These are phyloP conservation scores for Caranx ignobilis DNA, from an alignment of 2,113 vertebrate genomes.

Conservation along the genomic window DNA sequence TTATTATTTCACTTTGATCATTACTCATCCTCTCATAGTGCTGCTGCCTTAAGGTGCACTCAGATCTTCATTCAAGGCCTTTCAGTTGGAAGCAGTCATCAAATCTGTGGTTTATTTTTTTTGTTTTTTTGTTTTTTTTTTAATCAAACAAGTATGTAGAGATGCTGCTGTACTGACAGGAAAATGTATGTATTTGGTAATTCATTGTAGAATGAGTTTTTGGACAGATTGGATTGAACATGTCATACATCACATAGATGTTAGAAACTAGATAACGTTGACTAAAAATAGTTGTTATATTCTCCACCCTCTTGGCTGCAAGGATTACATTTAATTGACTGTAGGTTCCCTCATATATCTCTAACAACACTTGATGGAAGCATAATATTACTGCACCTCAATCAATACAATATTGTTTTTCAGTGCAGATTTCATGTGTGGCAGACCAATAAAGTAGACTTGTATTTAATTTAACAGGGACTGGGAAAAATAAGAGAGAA, in stretches of 20 bases:
- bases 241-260: not conserved
- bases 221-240: not conserved
- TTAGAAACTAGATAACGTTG: not conserved
- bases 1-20: conserved; percentile 20
- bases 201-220: not conserved
- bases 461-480: conserved; percentile 59
- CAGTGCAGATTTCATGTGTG: conserved; percentile 18
- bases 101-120: not conserved
- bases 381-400: conserved; percentile 41
- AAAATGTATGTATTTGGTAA: not conserved
- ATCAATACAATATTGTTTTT: conserved; percentile 57
- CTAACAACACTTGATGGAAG: conserved; percentile 30
- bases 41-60: not conserved
- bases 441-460: conserved; percentile 49
- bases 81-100: not conserved
- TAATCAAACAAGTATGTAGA: not conserved
- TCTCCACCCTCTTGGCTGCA: not conserved
- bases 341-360: conserved; percentile 5
- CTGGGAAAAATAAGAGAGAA: conserved; percentile 39
- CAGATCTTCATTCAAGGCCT: not conserved
- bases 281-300: not conserved
- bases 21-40: not conserved
- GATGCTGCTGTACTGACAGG: not conserved
- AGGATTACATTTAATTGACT: conserved; percentile 27
- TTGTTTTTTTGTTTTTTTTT: not conserved